These are phyloP conservation scores for Chloroceryle amazona DNA, from an alignment of 2,797 vertebrate species.

Conservation along the genomic window DNA sequence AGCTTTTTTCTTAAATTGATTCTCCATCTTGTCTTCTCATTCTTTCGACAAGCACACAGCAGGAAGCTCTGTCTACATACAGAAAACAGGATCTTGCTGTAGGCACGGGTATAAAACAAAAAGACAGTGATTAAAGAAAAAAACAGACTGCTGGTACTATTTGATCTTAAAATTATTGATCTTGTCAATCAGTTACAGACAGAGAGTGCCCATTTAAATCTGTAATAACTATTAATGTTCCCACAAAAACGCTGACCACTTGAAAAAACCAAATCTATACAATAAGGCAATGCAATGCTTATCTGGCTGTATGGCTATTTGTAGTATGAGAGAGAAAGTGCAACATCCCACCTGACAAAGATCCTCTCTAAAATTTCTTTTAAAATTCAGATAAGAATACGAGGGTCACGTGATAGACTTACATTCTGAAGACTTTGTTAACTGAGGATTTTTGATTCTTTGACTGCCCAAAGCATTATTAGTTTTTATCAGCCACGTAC, in stretches of 20 bases:
- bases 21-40: conserved; percentile 83
- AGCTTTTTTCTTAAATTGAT: conserved; percentile 84
- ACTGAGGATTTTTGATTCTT: neutral
- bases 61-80: conserved; percentile 85
- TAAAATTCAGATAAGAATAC: neutral
- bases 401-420: neutral
- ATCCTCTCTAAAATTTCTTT: neutral
- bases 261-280: conserved; percentile 56
- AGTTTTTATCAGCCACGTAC: neutral
- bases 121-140: conserved; percentile 84
- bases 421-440: neutral
- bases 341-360: neutral
- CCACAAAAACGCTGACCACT: conserved; percentile 35
- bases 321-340: neutral
- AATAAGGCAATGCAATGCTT: neutral
- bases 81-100: conserved; percentile 88
- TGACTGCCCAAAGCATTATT: neutral
- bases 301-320: neutral
- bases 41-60: conserved; percentile 88
- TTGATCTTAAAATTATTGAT: conserved; percentile 87
- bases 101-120: conserved; percentile 88
- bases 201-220: conserved; percentile 72
- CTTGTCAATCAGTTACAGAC: conserved; percentile 78
- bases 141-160: conserved; percentile 81
- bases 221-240: conserved; percentile 64